phyloP scores from a whole-genome alignment of 2,797 vertebrate genomes.

The Dermochelys coriacea region DNA sequence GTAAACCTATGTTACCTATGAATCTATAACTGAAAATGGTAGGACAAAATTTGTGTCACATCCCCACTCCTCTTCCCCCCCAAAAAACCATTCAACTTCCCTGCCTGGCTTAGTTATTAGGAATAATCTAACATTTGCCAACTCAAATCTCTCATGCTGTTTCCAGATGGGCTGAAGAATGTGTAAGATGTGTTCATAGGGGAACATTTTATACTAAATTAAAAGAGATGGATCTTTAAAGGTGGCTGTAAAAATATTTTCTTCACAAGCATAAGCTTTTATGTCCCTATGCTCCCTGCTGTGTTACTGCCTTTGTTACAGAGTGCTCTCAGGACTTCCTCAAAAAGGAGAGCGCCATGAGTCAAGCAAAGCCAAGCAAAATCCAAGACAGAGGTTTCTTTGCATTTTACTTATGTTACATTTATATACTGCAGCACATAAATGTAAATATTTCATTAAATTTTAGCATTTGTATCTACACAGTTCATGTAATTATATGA shows the following conservation, averaged over 20 bases:
- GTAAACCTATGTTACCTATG: neutral
- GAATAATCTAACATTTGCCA: conserved; percentile 79
- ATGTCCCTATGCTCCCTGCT: neutral
- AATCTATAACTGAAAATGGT: neutral
- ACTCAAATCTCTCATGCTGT: conserved; percentile 83
- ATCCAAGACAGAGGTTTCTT: neutral
- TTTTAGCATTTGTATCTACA: neutral
- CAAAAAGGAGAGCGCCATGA: neutral
- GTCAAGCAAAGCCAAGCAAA: neutral
- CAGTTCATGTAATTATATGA: neutral
- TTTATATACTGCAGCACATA: neutral
- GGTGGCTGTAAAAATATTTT: neutral
- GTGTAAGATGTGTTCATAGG: neutral
- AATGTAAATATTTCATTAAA: neutral
- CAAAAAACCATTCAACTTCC: neutral
- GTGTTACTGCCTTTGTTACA: neutral
- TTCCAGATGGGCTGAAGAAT: conserved; percentile 80
- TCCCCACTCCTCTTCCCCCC: neutral
- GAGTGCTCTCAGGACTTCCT: neutral
- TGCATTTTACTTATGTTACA: neutral
- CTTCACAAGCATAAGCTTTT: neutral
- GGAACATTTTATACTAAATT: neutral
- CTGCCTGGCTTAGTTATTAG: neutral
- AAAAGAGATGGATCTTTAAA: neutral
- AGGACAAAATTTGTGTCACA: neutral